Conservation (phyloP, 2,113 vertebrate genomes). For the Phrynosoma platyrhinos region DNA sequence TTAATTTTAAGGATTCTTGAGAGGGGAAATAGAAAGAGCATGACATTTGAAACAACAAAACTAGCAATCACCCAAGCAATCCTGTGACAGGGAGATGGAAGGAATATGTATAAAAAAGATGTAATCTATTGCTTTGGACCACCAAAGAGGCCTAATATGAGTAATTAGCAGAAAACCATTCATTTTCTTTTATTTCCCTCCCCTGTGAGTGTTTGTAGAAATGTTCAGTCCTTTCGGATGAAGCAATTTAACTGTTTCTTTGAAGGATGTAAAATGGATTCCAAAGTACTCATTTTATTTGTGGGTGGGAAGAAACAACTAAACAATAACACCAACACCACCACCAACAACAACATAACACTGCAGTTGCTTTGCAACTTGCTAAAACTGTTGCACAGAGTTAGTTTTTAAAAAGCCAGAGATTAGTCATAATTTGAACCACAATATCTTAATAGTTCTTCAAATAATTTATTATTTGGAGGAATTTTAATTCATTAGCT, state of each 20-base stretch:
- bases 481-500: rapidly evolving
- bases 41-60: conserved; percentile 88
- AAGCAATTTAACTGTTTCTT: conserved; percentile 81
- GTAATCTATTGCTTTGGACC: conserved; percentile 81
- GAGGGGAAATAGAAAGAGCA: conserved; percentile 76
- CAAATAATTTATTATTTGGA: rapidly evolving
- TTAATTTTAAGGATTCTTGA: conserved; percentile 85
- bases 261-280: conserved; percentile 60
- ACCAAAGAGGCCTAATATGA: conserved; percentile 85
- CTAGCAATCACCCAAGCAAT: conserved; percentile 84
- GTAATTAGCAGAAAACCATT: conserved; percentile 85
- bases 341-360: conserved; percentile 5
- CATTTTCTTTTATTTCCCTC: conserved; percentile 79
- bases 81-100: conserved; percentile 80
- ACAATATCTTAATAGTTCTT: not conserved
- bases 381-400: conserved; percentile 22
- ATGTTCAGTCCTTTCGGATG: conserved; percentile 74
- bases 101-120: conserved; percentile 72
- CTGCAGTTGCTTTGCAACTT: conserved; percentile 39
- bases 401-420: conserved; percentile 2
- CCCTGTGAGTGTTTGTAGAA: conserved; percentile 79
- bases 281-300: conserved; percentile 40
- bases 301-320: too few relatives aligned
- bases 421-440: conserved; percentile 4
- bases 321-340: not conserved